phyloP scores from a whole-genome alignment of 2,888 invertebrate genomes.

The Microdon myrmicae region DNA sequence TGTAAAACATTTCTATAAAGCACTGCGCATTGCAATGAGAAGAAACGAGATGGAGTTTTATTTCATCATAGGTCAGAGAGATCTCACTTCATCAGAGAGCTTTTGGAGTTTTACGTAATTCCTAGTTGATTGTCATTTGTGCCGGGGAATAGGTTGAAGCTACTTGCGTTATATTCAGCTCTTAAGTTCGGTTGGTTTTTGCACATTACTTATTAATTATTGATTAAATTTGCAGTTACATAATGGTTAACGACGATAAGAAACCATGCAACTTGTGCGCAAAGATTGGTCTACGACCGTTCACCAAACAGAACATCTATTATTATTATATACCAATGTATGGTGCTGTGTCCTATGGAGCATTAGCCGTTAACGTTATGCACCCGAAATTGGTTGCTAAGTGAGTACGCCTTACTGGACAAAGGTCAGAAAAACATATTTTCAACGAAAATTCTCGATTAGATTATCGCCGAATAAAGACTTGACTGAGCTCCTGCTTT shows the following conservation, averaged over 20 bases:
- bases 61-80: too few species aligned
- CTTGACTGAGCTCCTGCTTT: conserved; percentile 82
- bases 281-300: conserved; percentile 71
- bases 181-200: neutral
- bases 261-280: conserved; percentile 61
- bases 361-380: conserved; percentile 85
- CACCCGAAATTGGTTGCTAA: conserved; percentile 81
- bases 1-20: too few species aligned
- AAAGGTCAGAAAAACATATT: neutral
- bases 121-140: conserved; percentile 36
- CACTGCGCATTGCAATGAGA: too few species aligned
- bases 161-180: conserved; percentile 17
- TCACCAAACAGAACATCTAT: conserved; percentile 77
- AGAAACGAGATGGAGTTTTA: too few species aligned
- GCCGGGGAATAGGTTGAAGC: conserved; percentile 27
- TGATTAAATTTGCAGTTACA: conserved; percentile 17
- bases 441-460: neutral
- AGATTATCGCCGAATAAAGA: conserved; percentile 80
- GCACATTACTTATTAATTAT: neutral
- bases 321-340: conserved; percentile 81
- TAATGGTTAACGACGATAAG: conserved; percentile 57
- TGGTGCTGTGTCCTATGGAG: conserved; percentile 80
- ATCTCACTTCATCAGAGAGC: conserved; percentile 4
- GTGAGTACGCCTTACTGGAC: conserved; percentile 64
- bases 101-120: conserved; percentile 45